These are phyloP conservation scores for Athrips mouffetella DNA, from an alignment of 2,888 invertebrate species.

Conservation along the genomic window DNA sequence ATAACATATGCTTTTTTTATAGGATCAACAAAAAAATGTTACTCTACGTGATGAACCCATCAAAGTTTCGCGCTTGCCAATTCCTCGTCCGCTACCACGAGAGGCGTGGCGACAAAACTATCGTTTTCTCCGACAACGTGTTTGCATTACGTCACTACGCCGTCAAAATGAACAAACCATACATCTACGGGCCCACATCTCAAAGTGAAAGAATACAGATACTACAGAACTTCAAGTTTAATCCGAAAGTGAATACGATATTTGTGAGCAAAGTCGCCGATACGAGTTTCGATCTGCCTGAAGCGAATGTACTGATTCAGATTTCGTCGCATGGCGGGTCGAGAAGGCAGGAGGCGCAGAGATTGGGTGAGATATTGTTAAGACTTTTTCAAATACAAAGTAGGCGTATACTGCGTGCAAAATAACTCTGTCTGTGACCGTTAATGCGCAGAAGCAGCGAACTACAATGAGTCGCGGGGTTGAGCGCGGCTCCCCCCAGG, in stretches of 20 bases:
- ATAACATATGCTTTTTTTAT: too few relatives aligned
- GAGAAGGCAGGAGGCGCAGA: constrained; percentile 97
- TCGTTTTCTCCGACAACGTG: constrained; percentile 99
- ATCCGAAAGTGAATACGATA: constrained; percentile 98
- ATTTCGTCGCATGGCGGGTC: constrained; percentile 99
- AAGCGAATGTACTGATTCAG: constrained; percentile 99
- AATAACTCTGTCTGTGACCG: too few relatives aligned
- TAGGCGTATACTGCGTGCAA: too few relatives aligned
- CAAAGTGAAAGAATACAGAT: constrained; percentile 98
- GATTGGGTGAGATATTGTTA: constrained; percentile 84
- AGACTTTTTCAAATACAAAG: too few relatives aligned
- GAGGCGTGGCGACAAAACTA: constrained; percentile 97
- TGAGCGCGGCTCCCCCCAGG: too few relatives aligned
- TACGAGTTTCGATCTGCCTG: constrained; percentile 99
- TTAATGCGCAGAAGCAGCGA: too few relatives aligned
- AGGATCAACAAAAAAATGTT: constrained; percentile 94
- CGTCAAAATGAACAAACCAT: constrained; percentile 97
- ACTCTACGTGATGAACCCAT: constrained; percentile 99
- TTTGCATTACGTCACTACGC: constrained; percentile 99
- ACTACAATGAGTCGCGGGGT: too few relatives aligned
- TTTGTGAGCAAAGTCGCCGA: constrained; percentile 99
- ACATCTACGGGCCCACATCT: constrained; percentile 98
- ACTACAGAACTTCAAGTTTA: constrained; percentile 97
- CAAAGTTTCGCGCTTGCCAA: constrained; percentile 97
- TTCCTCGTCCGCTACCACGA: constrained; percentile 95